Conservation (phyloP, 1,140 invertebrate genomes). For the Leptinotarsa undecemlineata region DNA sequence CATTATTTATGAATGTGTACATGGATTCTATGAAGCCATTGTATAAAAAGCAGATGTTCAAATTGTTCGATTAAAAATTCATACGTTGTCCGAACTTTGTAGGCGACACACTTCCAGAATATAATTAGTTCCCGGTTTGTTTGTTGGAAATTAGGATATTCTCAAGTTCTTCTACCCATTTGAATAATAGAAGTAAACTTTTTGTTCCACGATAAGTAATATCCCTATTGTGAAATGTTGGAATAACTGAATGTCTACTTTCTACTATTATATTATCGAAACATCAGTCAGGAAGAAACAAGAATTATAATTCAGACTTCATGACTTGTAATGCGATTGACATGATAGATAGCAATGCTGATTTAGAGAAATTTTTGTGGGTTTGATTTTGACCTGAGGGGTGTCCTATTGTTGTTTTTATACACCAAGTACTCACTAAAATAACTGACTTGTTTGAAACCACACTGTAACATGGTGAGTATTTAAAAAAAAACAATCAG, state of each 20-base stretch:
- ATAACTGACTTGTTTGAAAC: too few species aligned
- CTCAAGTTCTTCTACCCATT: too few species aligned
- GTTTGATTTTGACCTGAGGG: too few species aligned
- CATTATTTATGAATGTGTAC: neutral
- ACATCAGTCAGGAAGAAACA: neutral
- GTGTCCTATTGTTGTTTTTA: too few species aligned
- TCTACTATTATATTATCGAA: neutral
- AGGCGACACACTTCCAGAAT: neutral
- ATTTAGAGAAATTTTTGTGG: neutral
- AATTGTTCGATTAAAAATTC: neutral
- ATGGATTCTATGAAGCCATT: neutral
- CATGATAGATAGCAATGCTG: neutral
- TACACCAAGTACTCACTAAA: too few species aligned
- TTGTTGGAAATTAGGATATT: neutral
- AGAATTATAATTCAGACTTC: neutral
- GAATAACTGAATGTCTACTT: conserved; percentile 2
- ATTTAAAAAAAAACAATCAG: too few species aligned
- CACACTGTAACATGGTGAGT: too few species aligned
- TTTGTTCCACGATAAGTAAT: neutral
- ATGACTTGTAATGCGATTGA: conserved; percentile 6
- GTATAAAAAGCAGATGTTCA: conserved; percentile 6
- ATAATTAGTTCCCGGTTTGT: conserved; percentile 5
- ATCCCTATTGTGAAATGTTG: neutral
- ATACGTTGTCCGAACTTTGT: neutral
- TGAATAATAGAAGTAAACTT: too few species aligned